Evolutionary conservation across 2,797 vertebrate genomes (phyloP).

Genomic region (Sebastes iracundus): DNA sequence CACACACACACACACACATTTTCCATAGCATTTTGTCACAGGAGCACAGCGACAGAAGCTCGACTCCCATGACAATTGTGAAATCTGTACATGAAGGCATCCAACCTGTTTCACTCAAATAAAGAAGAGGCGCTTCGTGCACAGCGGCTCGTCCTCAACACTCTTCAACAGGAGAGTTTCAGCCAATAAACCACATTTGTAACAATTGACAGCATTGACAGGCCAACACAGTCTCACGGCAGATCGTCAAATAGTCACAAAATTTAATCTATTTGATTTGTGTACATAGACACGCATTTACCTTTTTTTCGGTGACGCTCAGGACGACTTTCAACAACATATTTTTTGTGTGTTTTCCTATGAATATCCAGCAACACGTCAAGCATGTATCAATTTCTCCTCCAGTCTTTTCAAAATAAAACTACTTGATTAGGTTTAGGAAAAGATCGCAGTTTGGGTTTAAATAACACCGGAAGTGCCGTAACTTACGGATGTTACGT

Average conservation of each 20-base stretch:
- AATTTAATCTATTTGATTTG: too few species aligned
- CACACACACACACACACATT: background rate
- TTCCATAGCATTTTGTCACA: conserved; percentile 39
- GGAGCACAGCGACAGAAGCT: conserved; percentile 24
- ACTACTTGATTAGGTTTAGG: too few species aligned
- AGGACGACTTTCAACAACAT: too few species aligned
- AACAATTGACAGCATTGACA: conserved; percentile 9
- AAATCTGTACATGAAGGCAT: conserved; percentile 36
- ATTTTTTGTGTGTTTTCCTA: too few species aligned
- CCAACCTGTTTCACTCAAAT: conserved; percentile 6
- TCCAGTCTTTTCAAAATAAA: too few species aligned
- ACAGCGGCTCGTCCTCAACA: background rate
- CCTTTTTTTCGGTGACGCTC: too few species aligned
- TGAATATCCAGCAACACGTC: rapidly evolving
- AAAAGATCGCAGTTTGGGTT: too few species aligned
- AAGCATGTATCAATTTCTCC: too few species aligned
- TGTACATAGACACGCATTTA: too few species aligned
- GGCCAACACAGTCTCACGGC: background rate
- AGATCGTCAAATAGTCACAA: rapidly evolving
- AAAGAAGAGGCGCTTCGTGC: background rate
- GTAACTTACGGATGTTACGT: too few species aligned
- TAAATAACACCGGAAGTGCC: too few species aligned
- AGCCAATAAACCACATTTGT: conserved; percentile 5
- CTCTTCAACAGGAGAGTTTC: background rate
- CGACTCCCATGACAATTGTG: conserved; percentile 36